Base-by-base conservation (phyloP, 1,140 invertebrate genomes). In the Danaus melanippus region DNA sequence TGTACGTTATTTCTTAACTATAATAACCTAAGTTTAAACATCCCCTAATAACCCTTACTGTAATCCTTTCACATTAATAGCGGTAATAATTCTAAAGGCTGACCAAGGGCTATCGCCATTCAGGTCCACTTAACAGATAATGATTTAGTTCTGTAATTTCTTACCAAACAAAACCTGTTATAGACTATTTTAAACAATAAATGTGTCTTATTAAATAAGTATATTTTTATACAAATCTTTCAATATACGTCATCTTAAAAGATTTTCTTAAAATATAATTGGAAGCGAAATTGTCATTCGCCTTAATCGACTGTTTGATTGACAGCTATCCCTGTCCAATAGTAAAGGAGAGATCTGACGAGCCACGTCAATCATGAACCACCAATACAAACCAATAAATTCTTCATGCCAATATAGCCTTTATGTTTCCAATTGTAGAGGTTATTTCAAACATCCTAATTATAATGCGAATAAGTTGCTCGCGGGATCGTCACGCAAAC, bases 251-350 rank as follows among this genome's bases (percentile, higher is more conserved):
- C 21, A 32, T 32, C 21, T 32, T 32, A 32, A 32, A 50, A 56
- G 47, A 48, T 56, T 21, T 42, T 12, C 40, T 42, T 50, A 47
- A 43, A 39, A 49, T 44, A 17, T 49, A 39, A 43, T 42, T 32
- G 15, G 9, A 49, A 44, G 32, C 21, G 42, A 21, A 51, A 57
- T 46, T 57, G 12, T 46, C 49, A 12, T 10, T 11, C n/a, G 10
- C 12, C 21, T 44, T 54, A 32, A 32, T 52, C 41, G 44, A 67
- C 56, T 10, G 60, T 76, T 76, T 90, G 89, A 90, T 89, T 90
- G 89, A 90, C 89, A 89, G 87, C 82, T 87, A 80, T 83, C 88
- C 88, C 88, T 89, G 89, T 84, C 90, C 89, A 89, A 90, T 90
- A 87, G 89, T 84, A 79, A 83, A 79, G 76, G 87, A 81, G 88